phyloP scores from a whole-genome alignment of 2,113 vertebrate genomes.

The Tauraco erythrolophus region DNA sequence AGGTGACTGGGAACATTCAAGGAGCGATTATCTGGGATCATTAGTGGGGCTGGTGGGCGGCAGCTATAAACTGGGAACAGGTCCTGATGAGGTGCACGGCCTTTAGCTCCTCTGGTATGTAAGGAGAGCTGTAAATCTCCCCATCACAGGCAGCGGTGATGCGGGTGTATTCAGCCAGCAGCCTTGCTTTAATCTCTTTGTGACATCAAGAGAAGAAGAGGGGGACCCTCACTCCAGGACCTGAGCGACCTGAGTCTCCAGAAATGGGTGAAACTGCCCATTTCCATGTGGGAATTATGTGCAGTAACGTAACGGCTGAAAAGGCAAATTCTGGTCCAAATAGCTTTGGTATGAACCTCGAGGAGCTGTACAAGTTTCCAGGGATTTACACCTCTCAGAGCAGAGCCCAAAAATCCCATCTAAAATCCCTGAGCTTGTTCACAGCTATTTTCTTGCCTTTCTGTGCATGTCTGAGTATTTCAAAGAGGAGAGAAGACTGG shows the following conservation, averaged over 20 bases:
- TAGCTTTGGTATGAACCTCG: background rate
- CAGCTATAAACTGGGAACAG: slow-evolving; percentile 1
- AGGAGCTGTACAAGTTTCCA: background rate
- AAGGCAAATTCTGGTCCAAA: background rate
- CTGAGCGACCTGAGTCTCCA: background rate
- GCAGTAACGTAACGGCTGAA: background rate
- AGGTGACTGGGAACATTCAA: slow-evolving; percentile 7
- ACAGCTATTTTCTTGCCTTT: background rate
- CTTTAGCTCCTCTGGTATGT: slow-evolving; percentile 10
- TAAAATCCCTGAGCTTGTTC: background rate
- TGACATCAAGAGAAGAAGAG: background rate
- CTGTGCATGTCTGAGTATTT: background rate
- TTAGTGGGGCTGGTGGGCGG: background rate
- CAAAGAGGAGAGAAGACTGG: background rate
- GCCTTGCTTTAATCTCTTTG: background rate
- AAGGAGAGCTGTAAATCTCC: slow-evolving; percentile 15
- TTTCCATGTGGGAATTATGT: background rate
- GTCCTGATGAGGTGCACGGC: background rate
- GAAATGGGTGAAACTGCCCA: background rate
- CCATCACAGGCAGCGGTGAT: background rate
- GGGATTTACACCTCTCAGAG: background rate
- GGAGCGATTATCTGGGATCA: slow-evolving; percentile 12
- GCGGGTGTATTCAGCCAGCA: background rate
- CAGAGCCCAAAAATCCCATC: background rate
- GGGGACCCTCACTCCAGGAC: background rate